phyloP scores from a whole-genome alignment of 2,888 invertebrate genomes.

The Dryomyza anilis region DNA sequence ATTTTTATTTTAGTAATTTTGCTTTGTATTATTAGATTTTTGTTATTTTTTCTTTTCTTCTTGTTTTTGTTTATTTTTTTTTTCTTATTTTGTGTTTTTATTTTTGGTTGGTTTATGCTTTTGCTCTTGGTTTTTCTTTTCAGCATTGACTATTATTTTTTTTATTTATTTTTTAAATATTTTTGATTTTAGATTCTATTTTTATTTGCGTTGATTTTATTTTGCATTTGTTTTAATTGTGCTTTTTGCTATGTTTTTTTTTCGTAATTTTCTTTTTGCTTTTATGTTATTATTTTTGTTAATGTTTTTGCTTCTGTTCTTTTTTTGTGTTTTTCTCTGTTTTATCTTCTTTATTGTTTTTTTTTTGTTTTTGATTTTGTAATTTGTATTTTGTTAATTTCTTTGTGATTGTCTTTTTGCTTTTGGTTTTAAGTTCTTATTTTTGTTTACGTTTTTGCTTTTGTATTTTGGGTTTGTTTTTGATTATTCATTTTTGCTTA shows the following conservation, averaged over 20 bases:
- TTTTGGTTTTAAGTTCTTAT: background rate
- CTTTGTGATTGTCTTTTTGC: background rate
- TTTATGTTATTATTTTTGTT: background rate
- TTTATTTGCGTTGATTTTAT: too few relatives aligned
- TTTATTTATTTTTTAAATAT: background rate
- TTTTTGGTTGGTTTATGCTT: slow-evolving; percentile 6
- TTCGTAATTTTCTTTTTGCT: background rate
- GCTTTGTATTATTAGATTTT: background rate
- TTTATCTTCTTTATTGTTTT: background rate
- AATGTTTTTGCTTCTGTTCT: background rate
- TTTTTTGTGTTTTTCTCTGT: background rate
- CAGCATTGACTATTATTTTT: background rate
- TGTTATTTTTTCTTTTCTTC: background rate
- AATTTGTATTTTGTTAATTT: background rate
- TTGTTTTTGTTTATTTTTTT: background rate
- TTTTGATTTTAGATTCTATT: background rate
- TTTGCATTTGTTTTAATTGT: background rate
- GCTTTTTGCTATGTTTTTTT: background rate
- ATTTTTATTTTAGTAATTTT: background rate
- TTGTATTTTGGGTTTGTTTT: background rate
- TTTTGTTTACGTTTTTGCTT: background rate
- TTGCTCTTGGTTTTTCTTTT: background rate
- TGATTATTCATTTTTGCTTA: background rate
- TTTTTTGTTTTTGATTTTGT: background rate
- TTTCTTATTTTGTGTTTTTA: slow-evolving; percentile 10